Evolutionary conservation across 2,113 vertebrate genomes (phyloP), one percentile per base, ranked within the genome.

Genomic region (Lepisosteus oculatus): DNA sequence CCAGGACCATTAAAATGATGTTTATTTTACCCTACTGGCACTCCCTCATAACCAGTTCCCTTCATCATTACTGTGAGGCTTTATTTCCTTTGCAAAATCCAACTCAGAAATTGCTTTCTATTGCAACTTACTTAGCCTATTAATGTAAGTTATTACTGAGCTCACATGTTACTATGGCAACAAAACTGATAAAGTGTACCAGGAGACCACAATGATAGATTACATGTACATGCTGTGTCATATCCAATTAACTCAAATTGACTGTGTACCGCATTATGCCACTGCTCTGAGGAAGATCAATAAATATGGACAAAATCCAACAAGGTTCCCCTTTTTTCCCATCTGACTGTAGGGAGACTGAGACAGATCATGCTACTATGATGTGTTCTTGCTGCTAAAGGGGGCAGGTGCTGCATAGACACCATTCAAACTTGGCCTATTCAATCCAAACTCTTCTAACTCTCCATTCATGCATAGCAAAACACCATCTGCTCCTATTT

Each of bases 401-500:
- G 94, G 93, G 96, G 95, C 97, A 99, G 97, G 97, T 99, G 97
- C 95, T 96, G 93, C 90, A 94, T 92, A 97, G 97, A 98, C 97
- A 96, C 97, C 96, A 99, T 98, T 98, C 96, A 98, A 88, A 95
- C 92, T 94, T 92, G 92, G 93, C 94, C 97, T 98, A 98, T 99
- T 98, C 95, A 99, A 90, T 93, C 93, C 89, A 90, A 89, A 95
- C 93, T 95, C 94, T 92, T 95, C 95, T 95, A 94, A 95, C 94
- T 93, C 91, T 93, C 94, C 95, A 98, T 98, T 99, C 97, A 99
- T 98, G 96, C 97, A 98, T 96, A 96, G 96, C 95, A 98, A 98
- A 98, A 98, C 96, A 97, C 97, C 97, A 99, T 99, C 97, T 99
- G 97, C 95, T 98, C 94, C 95, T 97, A 95, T 98, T 98, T 97